Evolutionary conservation across 2,113 vertebrate species (phyloP).

Genomic region (Cyanistes caeruleus): DNA sequence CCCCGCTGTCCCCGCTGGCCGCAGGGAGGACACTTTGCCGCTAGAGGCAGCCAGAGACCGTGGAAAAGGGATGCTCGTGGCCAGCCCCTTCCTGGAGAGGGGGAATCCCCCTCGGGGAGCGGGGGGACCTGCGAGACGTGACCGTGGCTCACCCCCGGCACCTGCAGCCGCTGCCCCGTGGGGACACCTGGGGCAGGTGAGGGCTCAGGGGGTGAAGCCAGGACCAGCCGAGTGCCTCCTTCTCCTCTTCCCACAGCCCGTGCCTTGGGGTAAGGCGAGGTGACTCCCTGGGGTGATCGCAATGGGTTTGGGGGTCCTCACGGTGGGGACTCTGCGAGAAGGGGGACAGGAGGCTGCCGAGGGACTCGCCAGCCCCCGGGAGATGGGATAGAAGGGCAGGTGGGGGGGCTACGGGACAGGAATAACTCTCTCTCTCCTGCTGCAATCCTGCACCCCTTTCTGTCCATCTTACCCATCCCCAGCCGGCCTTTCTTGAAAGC

Average conservation of each 20-base stretch:
- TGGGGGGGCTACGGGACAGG: accelerated
- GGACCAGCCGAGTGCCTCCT: not conserved
- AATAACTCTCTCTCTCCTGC: not conserved
- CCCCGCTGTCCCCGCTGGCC: not conserved
- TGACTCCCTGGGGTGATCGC: not conserved
- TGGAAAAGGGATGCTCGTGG: not conserved
- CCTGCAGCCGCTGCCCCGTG: not conserved
- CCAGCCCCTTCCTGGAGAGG: not conserved
- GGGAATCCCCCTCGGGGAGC: not conserved
- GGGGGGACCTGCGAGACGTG: not conserved
- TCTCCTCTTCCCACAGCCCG: accelerated
- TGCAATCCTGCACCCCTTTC: accelerated
- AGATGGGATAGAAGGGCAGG: not conserved
- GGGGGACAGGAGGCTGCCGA: not conserved
- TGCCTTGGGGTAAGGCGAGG: accelerated
- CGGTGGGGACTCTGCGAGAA: not conserved
- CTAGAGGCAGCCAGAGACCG: conserved; percentile 64
- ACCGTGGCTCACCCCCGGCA: not conserved
- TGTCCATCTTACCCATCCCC: not conserved
- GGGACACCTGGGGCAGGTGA: not conserved
- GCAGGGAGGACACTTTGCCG: not conserved
- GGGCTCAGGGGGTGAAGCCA: not conserved
- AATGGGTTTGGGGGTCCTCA: not conserved
- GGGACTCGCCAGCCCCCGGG: accelerated
- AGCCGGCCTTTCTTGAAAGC: not conserved